These are phyloP conservation scores for Andrena bucephala DNA, from an alignment of 2,888 invertebrate genomes.

Conservation along the genomic window DNA sequence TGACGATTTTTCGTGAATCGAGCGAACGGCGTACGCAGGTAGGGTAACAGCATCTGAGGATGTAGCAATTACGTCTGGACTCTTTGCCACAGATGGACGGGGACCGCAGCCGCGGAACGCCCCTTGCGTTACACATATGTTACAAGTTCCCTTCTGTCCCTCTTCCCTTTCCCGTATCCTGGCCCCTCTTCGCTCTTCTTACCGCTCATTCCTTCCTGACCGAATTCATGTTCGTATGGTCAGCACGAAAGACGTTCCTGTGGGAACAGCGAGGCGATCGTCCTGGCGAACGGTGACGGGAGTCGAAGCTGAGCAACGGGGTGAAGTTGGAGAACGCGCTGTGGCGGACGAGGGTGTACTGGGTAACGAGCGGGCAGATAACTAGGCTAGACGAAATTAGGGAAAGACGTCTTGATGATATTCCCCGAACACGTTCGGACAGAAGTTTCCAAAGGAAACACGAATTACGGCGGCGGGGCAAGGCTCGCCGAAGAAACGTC, in stretches of 20 bases:
- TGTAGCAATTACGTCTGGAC: conserved; percentile 81
- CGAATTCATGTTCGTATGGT: conserved; percentile 68
- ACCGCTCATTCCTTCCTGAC: conserved; percentile 69
- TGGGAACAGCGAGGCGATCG: conserved; percentile 64
- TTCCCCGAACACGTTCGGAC: background rate
- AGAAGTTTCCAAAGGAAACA: no score
- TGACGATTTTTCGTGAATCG: conserved; percentile 77
- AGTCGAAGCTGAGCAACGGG: background rate
- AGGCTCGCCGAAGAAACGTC: background rate
- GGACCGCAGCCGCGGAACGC: conserved; percentile 83
- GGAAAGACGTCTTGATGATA: background rate
- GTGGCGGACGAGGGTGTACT: background rate
- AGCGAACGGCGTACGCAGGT: conserved; percentile 47
- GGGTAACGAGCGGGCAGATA: conserved; percentile 5
- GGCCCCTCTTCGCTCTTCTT: conserved; percentile 51
- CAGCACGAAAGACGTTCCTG: conserved; percentile 75
- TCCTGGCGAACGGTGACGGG: conserved; percentile 46
- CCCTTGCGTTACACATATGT: conserved; percentile 85
- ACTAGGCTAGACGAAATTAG: background rate
- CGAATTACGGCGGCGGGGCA: no score
- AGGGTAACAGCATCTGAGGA: conserved; percentile 79
- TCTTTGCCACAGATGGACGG: conserved; percentile 80
- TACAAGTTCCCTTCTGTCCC: conserved; percentile 71
- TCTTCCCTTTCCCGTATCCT: conserved; percentile 56
- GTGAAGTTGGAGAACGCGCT: conserved; percentile 16